phyloP scores from a whole-genome alignment of 1,140 invertebrate species.

The Odontomachus brunneus region DNA sequence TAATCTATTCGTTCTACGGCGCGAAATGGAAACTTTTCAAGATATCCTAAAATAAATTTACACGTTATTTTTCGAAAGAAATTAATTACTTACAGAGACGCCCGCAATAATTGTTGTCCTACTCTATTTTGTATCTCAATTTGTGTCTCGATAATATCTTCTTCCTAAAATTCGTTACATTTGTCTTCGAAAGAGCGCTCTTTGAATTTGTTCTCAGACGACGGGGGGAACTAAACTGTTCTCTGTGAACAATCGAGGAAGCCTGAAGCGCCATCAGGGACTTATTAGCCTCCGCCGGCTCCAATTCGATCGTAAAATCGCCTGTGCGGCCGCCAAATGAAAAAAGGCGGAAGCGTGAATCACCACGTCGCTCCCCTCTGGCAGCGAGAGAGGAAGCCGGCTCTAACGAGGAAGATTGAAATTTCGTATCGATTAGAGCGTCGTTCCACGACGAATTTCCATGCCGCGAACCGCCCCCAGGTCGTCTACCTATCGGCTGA shows the following conservation, averaged over 20 bases:
- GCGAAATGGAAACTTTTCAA: too few relatives aligned
- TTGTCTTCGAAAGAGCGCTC: not conserved
- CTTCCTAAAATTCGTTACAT: not conserved
- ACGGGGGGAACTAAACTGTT: not conserved
- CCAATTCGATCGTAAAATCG: slow-evolving; percentile 24
- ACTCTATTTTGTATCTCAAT: not conserved
- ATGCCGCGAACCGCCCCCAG: slow-evolving; percentile 12
- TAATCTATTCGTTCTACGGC: too few relatives aligned
- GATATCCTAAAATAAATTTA: too few relatives aligned
- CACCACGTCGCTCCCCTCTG: not conserved
- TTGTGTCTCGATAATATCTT: not conserved
- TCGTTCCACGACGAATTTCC: slow-evolving; percentile 60
- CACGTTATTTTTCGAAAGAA: too few relatives aligned
- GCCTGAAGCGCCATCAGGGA: slow-evolving; percentile 18
- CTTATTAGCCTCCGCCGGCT: slow-evolving; percentile 15
- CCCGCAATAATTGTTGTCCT: too few relatives aligned
- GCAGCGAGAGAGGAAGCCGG: not conserved
- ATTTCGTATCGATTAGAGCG: slow-evolving; percentile 72
- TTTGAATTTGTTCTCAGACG: not conserved
- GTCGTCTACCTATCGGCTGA: slow-evolving; percentile 60
- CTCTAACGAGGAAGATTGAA: slow-evolving; percentile 69
- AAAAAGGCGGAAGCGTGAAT: slow-evolving; percentile 48
- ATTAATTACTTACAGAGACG: too few relatives aligned
- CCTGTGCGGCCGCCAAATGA: slow-evolving; percentile 16
- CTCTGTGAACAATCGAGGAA: not conserved